These are phyloP conservation scores for Thryonomys swinderianus DNA, from an alignment of 2,113 vertebrate genomes.

Conservation along the genomic window DNA sequence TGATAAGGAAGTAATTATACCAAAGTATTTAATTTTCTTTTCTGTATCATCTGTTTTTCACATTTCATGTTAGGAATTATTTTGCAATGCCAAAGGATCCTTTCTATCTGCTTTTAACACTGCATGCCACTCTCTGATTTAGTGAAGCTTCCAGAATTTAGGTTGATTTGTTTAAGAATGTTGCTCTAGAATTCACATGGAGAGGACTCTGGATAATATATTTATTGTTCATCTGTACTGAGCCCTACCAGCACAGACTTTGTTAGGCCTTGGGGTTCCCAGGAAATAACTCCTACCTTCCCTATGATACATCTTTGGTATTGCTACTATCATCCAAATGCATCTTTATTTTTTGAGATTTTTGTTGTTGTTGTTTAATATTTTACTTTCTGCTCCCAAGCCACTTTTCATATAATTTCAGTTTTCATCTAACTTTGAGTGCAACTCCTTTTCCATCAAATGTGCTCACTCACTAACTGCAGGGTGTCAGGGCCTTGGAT, in stretches of 20 bases:
- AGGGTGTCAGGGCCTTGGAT: fast-evolving
- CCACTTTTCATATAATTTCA: not conserved
- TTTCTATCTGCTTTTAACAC: not conserved
- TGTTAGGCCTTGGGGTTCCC: fast-evolving
- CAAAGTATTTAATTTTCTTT: not conserved
- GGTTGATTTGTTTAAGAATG: not conserved
- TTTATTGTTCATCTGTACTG: too few species aligned
- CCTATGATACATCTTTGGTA: not conserved
- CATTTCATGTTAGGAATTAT: not conserved
- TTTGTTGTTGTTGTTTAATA: not conserved
- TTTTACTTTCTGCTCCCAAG: not conserved
- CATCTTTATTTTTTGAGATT: not conserved
- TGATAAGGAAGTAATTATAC: not conserved
- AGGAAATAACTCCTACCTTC: not conserved
- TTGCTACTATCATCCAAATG: not conserved
- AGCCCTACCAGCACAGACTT: not conserved
- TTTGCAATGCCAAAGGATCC: not conserved
- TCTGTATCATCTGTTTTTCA: not conserved
- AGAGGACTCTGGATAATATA: too few species aligned
- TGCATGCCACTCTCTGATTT: fast-evolving
- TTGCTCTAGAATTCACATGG: not conserved
- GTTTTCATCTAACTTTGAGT: not conserved
- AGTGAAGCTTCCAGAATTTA: not conserved
- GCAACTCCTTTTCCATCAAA: not conserved
- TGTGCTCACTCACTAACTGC: fast-evolving